Percentiles rank a stretch among this genome's conserved stretches.
phyloP scores from a whole-genome alignment of 2,888 invertebrate species.

The Dastarcus helophoroides region DNA sequence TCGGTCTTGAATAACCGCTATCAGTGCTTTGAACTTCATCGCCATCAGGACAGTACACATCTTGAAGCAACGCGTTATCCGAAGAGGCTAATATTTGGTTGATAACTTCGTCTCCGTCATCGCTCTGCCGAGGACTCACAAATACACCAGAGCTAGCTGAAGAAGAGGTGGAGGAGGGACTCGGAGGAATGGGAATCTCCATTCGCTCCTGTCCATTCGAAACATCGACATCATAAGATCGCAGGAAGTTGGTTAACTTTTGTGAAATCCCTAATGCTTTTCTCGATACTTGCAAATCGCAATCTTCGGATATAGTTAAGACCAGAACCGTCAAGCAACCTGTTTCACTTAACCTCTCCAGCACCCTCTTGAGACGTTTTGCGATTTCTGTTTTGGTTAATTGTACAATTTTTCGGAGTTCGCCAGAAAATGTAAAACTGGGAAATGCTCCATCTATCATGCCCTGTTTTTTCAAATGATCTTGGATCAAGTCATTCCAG shows the following conservation, averaged over 20 bases:
- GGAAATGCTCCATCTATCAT: conserved; percentile 75
- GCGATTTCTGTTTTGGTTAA: conserved; percentile 56
- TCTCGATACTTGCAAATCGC: conserved; percentile 60
- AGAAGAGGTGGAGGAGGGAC: conserved; percentile 13
- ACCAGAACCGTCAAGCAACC: conserved; percentile 62
- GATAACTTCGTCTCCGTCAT: conserved; percentile 44
- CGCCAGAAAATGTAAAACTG: conserved; percentile 66
- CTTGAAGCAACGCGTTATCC: conserved; percentile 50
- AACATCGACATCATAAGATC: conserved; percentile 41
- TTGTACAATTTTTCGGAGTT: conserved; percentile 64
- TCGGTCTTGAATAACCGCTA: conserved; percentile 15
- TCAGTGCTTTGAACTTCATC: conserved; percentile 30
- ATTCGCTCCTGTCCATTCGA: background rate
- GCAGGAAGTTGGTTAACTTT: conserved; percentile 43
- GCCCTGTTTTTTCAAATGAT: conserved; percentile 60
- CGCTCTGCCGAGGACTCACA: conserved; percentile 6
- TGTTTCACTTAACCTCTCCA: conserved; percentile 54
- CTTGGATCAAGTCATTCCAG: conserved; percentile 58
- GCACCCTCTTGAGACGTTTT: conserved; percentile 49
- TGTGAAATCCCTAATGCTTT: conserved; percentile 45
- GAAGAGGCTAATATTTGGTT: conserved; percentile 52
- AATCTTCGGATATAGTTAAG: conserved; percentile 53
- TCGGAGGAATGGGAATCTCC: conserved; percentile 5
- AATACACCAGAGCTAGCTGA: conserved; percentile 3
- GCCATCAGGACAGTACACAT: conserved; percentile 41